Conservation (phyloP, 2,113 vertebrate genomes). For the Turnix velox region DNA sequence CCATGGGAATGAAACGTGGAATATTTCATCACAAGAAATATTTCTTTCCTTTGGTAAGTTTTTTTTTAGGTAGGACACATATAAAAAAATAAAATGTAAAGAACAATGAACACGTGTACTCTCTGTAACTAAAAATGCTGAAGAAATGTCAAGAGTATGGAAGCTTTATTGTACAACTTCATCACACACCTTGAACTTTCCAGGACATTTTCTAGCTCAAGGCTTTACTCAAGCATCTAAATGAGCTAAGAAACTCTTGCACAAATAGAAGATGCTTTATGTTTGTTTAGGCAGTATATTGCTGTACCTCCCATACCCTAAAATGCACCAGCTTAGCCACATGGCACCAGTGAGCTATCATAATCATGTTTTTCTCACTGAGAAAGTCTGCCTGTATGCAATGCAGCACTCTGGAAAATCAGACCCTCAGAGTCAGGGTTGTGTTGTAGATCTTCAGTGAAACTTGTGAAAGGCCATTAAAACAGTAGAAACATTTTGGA, state of each 20-base stretch:
- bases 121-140: neutral
- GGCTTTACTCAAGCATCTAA: neutral
- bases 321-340: neutral
- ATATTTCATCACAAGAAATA: constrained; percentile 62
- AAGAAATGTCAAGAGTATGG: neutral
- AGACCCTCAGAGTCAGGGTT: neutral
- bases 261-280: neutral
- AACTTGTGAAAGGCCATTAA: neutral
- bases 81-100: neutral
- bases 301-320: neutral
- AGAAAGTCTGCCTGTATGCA: neutral
- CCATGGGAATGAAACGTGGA: neutral
- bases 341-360: neutral
- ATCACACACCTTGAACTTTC: neutral
- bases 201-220: neutral
- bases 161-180: neutral
- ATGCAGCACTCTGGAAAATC: neutral
- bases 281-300: neutral
- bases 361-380: neutral
- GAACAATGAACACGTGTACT: neutral
- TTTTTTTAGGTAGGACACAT: neutral
- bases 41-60: constrained; percentile 48
- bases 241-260: neutral
- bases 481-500: neutral
- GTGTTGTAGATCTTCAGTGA: neutral